phyloP scores from a whole-genome alignment of 35 echinoderm and acorn worm genomes.

The Hemicentrotus pulcherrimus region DNA sequence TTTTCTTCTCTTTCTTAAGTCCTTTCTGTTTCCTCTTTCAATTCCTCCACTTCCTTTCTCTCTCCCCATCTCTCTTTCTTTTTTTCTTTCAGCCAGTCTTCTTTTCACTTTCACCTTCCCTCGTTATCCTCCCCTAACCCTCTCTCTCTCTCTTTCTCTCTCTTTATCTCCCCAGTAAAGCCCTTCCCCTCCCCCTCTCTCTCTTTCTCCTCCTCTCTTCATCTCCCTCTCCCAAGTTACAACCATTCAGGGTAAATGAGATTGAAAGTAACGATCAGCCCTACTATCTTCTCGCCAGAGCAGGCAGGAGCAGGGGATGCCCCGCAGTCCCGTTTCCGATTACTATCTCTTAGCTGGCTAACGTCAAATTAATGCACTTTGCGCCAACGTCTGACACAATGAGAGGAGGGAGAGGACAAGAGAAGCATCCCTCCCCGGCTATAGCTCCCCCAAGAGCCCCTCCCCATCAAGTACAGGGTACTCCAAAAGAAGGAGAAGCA shows the following conservation, averaged over 20 bases:
- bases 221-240: not conserved
- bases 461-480: not conserved
- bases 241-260: constrained; percentile 11
- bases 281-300: not conserved
- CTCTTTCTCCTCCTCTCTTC: not conserved
- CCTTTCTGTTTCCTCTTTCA: too few relatives aligned
- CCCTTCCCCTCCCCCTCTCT: not conserved
- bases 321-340: constrained; percentile 32
- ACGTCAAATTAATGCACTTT: constrained; percentile 46
- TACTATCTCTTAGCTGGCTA: not conserved
- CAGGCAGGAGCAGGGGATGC: not conserved
- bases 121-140: not conserved
- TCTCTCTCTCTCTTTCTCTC: not conserved
- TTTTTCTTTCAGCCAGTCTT: not conserved
- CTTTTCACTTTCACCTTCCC: not conserved
- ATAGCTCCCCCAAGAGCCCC: not conserved
- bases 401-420: not conserved
- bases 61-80: not conserved
- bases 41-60: too few relatives aligned
- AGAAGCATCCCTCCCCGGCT: not conserved
- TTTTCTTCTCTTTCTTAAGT: too few relatives aligned
- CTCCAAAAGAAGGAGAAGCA: not conserved
- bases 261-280: constrained; percentile 33
- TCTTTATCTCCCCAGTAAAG: not conserved
- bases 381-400: not conserved